Evolutionary conservation across 2,113 vertebrate genomes (phyloP).

Genomic region (Felis chaus): DNA sequence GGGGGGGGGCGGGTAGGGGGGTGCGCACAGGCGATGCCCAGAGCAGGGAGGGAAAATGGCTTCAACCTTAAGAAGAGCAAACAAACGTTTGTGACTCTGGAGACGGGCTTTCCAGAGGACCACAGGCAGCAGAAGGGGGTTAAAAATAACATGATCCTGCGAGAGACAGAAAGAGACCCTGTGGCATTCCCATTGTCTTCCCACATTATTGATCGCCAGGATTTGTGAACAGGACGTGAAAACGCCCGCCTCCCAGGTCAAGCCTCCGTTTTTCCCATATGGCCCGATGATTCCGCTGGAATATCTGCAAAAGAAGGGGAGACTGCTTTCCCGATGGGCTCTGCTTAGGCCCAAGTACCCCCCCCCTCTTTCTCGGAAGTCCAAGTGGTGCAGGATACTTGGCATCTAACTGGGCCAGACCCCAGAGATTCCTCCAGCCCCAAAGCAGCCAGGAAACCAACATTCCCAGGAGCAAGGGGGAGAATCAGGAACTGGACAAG

Average conservation of each 20-base stretch:
- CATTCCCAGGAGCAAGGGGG: neutral
- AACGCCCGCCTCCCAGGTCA: neutral
- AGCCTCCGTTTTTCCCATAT: neutral
- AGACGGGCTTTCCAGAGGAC: neutral
- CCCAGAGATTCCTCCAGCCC: neutral
- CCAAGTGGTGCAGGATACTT: neutral
- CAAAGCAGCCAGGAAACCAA: neutral
- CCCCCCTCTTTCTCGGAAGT: neutral
- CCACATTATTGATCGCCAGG: neutral
- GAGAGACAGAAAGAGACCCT: neutral
- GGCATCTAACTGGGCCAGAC: neutral
- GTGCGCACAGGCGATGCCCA: neutral
- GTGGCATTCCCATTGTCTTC: conserved; percentile 37
- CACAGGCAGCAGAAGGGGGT: neutral
- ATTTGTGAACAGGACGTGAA: neutral
- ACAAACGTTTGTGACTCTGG: neutral
- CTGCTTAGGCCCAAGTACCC: neutral
- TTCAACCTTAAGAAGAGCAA: neutral
- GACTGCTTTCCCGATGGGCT: neutral
- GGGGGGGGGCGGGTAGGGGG: fast-evolving
- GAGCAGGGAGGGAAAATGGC: neutral
- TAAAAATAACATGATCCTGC: neutral
- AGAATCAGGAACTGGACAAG: neutral
- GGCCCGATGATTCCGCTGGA: neutral
- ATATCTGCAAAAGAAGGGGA: neutral